These are phyloP conservation scores for Urocolius indicus DNA, from an alignment of 2,113 vertebrate species.

Conservation along the genomic window DNA sequence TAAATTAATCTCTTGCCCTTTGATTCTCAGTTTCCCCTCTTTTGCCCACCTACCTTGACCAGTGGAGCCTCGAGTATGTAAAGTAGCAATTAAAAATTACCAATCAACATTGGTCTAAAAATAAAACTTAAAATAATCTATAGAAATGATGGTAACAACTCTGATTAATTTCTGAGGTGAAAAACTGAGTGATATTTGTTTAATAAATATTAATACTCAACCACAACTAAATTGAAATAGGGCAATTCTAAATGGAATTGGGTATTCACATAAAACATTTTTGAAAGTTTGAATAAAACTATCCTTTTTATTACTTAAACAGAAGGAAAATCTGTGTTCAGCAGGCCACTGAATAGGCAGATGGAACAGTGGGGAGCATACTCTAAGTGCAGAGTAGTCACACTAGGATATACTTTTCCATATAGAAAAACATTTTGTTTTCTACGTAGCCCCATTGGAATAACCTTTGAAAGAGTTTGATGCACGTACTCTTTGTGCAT, in stretches of 20 bases:
- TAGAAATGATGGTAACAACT: neutral
- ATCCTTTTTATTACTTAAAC: neutral
- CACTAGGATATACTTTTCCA: neutral
- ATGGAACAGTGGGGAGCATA: neutral
- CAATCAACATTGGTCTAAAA: neutral
- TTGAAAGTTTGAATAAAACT: neutral
- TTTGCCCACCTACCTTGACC: neutral
- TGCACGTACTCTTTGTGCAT: neutral
- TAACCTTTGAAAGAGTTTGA: neutral
- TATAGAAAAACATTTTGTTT: neutral
- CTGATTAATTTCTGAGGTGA: neutral
- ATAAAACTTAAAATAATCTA: neutral
- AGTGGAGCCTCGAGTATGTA: neutral
- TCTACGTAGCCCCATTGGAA: neutral
- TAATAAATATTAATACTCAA: neutral
- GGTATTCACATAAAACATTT: neutral
- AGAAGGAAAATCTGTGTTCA: neutral
- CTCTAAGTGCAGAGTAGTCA: neutral
- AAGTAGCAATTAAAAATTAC: neutral
- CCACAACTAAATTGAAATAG: neutral
- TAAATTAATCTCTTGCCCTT: neutral
- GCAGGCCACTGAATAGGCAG: neutral
- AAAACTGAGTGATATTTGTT: neutral
- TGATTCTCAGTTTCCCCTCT: neutral
- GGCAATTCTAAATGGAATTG: neutral